phyloP scores from a whole-genome alignment of 2,888 invertebrate genomes.

The Tineola bisselliella region DNA sequence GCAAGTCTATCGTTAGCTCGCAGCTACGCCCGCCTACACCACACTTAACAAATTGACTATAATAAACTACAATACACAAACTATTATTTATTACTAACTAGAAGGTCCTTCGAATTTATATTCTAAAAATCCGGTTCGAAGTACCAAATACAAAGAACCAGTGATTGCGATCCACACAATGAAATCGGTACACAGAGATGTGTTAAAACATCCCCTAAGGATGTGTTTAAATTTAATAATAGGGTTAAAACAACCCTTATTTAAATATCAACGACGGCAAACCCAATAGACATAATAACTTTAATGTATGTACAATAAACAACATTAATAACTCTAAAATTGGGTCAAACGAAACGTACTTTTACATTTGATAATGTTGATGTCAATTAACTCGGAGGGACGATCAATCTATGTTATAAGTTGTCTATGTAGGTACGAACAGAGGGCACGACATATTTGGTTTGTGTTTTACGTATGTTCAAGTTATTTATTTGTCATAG shows the following conservation, averaged over 20 bases:
- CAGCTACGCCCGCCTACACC: constrained; percentile 41
- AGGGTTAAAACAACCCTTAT: not conserved
- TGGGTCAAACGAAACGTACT: not conserved
- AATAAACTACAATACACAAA: constrained; percentile 13
- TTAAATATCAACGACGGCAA: not conserved
- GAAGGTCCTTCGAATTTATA: not conserved
- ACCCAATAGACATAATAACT: not conserved
- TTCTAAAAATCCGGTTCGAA: not conserved
- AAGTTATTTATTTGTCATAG: constrained; percentile 48
- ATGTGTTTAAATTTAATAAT: not conserved
- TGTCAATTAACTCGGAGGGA: not conserved
- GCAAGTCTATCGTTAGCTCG: constrained; percentile 47
- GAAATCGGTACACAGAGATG: no score
- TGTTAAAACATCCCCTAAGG: no score
- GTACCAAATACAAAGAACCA: not conserved
- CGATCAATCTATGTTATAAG: constrained; percentile 35
- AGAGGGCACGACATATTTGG: constrained; percentile 24
- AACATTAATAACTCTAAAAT: not conserved
- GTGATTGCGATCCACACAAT: no score
- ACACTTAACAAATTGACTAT: constrained; percentile 54
- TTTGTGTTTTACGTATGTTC: constrained; percentile 14
- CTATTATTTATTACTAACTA: not conserved
- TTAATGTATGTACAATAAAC: not conserved
- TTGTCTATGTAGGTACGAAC: not conserved
- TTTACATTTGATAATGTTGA: not conserved